phyloP scores from a whole-genome alignment of 2,113 vertebrate species.

The Pseudonaja textilis region DNA sequence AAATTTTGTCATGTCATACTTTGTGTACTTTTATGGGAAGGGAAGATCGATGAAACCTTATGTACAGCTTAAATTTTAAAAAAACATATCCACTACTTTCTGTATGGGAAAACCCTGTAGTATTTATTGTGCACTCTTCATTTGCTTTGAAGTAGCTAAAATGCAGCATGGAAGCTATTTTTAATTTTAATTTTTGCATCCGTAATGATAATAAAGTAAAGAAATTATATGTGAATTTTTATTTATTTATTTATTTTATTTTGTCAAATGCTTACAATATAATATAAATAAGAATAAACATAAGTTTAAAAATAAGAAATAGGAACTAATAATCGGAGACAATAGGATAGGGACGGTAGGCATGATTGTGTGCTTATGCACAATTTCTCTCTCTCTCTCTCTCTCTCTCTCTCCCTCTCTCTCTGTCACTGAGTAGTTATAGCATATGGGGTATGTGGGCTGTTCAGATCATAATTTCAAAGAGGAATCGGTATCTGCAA shows the following conservation, averaged over 20 bases:
- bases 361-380: no score
- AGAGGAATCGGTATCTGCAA: neutral
- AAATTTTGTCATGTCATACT: neutral
- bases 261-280: no score
- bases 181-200: neutral
- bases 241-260: no score
- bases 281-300: no score
- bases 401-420: neutral
- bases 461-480: neutral
- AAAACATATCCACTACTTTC: neutral
- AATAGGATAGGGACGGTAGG: no score
- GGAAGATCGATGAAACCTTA: neutral
- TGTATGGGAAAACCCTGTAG: neutral
- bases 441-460: neutral
- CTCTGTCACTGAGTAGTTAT: neutral
- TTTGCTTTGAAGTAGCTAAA: neutral
- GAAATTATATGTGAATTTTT: neutral
- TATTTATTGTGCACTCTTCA: neutral
- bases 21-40: neutral
- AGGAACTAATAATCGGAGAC: no score
- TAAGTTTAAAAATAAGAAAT: no score
- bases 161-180: neutral
- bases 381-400: neutral
- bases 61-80: neutral
- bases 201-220: neutral